phyloP scores from a whole-genome alignment of 1,140 invertebrate genomes.

The Lutraria rhynchaena region DNA sequence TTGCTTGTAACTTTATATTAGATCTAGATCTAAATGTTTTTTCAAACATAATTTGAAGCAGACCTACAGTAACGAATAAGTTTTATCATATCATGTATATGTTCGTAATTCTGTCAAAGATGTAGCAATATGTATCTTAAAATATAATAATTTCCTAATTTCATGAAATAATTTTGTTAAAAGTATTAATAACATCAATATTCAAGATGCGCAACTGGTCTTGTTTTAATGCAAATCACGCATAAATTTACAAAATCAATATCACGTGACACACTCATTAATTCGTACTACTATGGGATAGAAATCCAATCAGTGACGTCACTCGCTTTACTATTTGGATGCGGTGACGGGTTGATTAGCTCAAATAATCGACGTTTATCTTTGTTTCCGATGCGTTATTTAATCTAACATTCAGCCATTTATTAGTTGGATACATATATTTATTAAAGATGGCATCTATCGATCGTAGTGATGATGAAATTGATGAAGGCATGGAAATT shows the following conservation, averaged over 20 bases:
- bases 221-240: constrained; percentile 30
- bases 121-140: no score
- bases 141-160: no score
- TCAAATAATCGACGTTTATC: constrained; percentile 17
- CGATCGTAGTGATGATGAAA: constrained; percentile 57
- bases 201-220: no score
- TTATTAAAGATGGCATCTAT: constrained; percentile 21
- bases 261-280: constrained; percentile 49
- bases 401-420: background rate
- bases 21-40: no score
- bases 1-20: no score
- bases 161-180: no score
- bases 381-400: background rate
- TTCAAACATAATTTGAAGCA: no score
- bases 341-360: constrained; percentile 23
- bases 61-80: no score
- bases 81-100: no score
- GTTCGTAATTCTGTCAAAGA: no score
- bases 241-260: constrained; percentile 48
- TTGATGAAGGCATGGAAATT: constrained; percentile 59
- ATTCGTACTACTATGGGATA: constrained; percentile 59
- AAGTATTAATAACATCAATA: no score
- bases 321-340: constrained; percentile 35
- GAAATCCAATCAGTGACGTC: constrained; percentile 61
- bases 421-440: background rate